Evolutionary conservation across 2,797 vertebrate genomes (phyloP), one percentile per base, ranked within the genome.

Genomic region (Neoniphon sammara): DNA sequence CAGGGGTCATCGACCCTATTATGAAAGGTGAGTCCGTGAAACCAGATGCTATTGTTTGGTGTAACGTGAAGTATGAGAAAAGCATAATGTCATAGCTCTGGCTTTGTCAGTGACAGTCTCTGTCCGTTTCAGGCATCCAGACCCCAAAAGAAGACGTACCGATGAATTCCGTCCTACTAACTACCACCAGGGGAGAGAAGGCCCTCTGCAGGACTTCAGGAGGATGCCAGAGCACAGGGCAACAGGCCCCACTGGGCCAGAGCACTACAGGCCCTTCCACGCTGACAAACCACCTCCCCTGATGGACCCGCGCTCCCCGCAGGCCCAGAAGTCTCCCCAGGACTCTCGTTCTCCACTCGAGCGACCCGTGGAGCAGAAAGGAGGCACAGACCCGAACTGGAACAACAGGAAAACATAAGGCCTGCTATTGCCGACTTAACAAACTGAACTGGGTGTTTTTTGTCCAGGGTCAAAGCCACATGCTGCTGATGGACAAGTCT

Each of bases 211-310:
- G 93, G 97, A 99, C 90, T 98, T 97, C 91, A 92, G 97, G 58
- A 91, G 96, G 78, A 94, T 97, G 95, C 94, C 97, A 0, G 97
- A 99, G 49, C 97, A 97, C 90, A 93, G 97, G 23, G 90, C 94
- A 0, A 11, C 95, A 0, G 94, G 96, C 56, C 95, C 96, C 5
- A 88, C 94, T 1, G 96, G 95, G 15, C 90, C 95, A 0, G 98
- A 99, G 73, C 97, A 99, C 87, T 98, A 98, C 84, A 85, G 97
- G 65, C 93, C 96, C 69, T 97, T 97, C 92, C 95, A 97, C 89
- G 89, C 94, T 0, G 98, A 98, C 88, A 98, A 98, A 82, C 95
- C 96, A 52, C 94, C 95, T 31, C 94, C 96, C 0, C 82, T 93
- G 0, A 83, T 95, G 78, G 97, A 98, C 83, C 97, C 97, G 34